phyloP scores from a whole-genome alignment of 2,888 invertebrate genomes.

The Heteromurus nitidus region DNA sequence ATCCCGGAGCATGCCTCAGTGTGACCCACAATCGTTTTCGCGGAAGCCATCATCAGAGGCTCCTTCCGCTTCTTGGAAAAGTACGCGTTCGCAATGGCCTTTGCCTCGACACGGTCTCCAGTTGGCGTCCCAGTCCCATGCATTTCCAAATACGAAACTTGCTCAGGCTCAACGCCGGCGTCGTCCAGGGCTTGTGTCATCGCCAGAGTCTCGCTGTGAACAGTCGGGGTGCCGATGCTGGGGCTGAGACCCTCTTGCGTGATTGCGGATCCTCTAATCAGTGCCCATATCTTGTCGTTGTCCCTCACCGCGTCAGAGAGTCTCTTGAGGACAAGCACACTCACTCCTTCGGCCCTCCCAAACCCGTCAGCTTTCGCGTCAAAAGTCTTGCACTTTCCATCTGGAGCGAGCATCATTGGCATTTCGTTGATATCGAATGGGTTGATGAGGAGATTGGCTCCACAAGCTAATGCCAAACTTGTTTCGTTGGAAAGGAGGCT shows the following conservation, averaged over 20 bases:
- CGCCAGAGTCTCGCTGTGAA: slow-evolving; percentile 26
- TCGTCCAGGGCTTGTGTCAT: slow-evolving; percentile 51
- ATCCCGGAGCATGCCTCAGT: slow-evolving; percentile 56
- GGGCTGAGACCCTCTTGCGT: slow-evolving; percentile 74
- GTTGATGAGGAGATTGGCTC: slow-evolving; percentile 58
- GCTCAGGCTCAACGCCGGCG: slow-evolving; percentile 40
- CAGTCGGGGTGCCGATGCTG: slow-evolving; percentile 73
- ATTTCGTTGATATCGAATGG: slow-evolving; percentile 32
- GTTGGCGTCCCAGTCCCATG: slow-evolving; percentile 75
- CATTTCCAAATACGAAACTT: slow-evolving; percentile 35
- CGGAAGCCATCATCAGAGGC: slow-evolving; percentile 16
- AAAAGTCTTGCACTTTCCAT: slow-evolving; percentile 68
- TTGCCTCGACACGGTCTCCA: slow-evolving; percentile 58
- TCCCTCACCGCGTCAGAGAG: slow-evolving; percentile 69
- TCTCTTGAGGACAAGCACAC: slow-evolving; percentile 74
- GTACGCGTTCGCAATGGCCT: slow-evolving; percentile 26
- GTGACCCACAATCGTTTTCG: slow-evolving; percentile 57
- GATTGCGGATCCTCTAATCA: slow-evolving; percentile 73
- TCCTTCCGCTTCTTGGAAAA: not conserved
- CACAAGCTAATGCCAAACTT: slow-evolving; percentile 55
- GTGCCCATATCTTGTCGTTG: slow-evolving; percentile 70
- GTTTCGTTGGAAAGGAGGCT: slow-evolving; percentile 22
- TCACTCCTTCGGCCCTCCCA: slow-evolving; percentile 75
- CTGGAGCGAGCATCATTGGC: slow-evolving; percentile 66
- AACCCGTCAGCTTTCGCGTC: slow-evolving; percentile 75